Conservation (phyloP, 2,888 invertebrate genomes). For the Scaptodrosophila latifasciaeformis region DNA sequence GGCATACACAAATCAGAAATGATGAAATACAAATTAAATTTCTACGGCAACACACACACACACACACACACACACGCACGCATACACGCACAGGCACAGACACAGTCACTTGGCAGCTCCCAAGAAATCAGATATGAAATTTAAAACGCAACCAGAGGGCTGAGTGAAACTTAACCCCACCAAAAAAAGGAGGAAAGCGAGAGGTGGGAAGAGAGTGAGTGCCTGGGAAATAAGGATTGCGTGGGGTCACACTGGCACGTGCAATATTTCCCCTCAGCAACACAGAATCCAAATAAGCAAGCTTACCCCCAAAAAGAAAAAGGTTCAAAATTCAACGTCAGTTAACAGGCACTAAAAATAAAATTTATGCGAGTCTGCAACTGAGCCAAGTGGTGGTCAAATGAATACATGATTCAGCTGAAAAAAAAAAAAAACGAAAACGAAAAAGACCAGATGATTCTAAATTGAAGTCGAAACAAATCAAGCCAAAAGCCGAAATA, state of each 20-base stretch:
- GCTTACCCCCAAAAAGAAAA: no score
- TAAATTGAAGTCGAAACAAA: no score
- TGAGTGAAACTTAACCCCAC: not conserved
- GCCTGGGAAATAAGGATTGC: not conserved
- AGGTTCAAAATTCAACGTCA: no score
- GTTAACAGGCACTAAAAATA: no score
- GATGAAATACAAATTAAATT: constrained; percentile 66
- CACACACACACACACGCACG: constrained; percentile 15
- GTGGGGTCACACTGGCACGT: constrained; percentile 5
- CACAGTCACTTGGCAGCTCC: not conserved
- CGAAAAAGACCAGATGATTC: no score
- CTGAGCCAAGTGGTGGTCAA: no score
- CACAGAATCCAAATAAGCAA: no score
- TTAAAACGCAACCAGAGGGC: constrained; percentile 49
- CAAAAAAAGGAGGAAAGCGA: not conserved
- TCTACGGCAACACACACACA: constrained; percentile 25
- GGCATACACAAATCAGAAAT: constrained; percentile 27
- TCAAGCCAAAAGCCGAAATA: no score
- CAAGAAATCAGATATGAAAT: constrained; percentile 62
- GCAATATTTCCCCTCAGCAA: constrained; percentile 1
- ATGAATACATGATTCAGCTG: no score
- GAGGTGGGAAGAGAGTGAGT: constrained; percentile 4
- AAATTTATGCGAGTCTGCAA: no score
- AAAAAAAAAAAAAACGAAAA: no score
- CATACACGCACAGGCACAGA: constrained; percentile 28